Percentiles rank a stretch among this genome's conserved stretches.
These are phyloP conservation scores for Catharus fuscescens DNA, from an alignment of 2,113 vertebrate genomes.

Conservation along the genomic window DNA sequence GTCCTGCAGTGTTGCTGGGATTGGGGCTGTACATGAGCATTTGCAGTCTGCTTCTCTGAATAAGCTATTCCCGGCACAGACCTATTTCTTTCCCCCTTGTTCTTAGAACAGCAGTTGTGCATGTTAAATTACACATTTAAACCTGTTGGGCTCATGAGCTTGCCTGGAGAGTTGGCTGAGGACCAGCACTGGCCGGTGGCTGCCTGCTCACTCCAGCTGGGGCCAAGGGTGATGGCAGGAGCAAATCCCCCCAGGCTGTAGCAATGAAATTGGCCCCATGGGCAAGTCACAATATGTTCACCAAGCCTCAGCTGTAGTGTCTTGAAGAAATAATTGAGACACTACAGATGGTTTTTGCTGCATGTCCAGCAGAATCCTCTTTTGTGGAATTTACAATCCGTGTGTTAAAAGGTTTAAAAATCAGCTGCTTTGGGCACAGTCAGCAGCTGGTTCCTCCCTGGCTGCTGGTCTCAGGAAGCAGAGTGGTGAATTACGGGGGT, in stretches of 20 bases:
- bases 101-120: neutral
- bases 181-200: rapidly evolving
- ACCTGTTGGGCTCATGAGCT: neutral
- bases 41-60: neutral
- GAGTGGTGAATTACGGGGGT: rapidly evolving
- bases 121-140: neutral
- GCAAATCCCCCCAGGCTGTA: neutral
- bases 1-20: rapidly evolving
- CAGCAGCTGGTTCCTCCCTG: neutral
- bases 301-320: too few relatives aligned
- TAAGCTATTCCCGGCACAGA: neutral
- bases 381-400: neutral
- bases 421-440: rapidly evolving
- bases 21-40: rapidly evolving
- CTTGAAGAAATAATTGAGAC: too few relatives aligned
- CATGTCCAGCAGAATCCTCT: neutral
- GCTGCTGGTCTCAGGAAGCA: neutral
- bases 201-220: neutral
- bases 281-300: neutral
- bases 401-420: neutral
- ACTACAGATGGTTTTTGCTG: neutral
- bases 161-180: neutral
- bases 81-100: neutral
- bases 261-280: rapidly evolving
- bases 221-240: neutral